Evolutionary conservation across 2,888 invertebrate genomes (phyloP).

Genomic region (Agrochola litura): DNA sequence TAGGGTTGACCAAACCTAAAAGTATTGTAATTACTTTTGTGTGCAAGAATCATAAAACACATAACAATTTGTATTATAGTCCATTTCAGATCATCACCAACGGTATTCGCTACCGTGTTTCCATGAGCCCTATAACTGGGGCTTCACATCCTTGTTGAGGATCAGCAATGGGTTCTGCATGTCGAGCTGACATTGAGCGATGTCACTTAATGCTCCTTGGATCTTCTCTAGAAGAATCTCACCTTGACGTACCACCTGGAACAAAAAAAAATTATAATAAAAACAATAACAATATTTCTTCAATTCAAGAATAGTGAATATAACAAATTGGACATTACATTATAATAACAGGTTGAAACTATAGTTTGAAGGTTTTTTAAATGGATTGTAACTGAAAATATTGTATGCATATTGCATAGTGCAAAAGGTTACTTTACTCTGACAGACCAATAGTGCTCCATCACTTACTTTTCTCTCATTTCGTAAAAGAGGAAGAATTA

Average conservation of each 20-base stretch:
- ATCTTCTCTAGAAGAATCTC: slow-evolving; percentile 96
- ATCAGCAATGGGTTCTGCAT: slow-evolving; percentile 93
- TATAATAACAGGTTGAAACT: not conserved
- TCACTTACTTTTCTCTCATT: not conserved
- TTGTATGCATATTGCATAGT: too few species aligned
- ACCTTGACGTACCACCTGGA: slow-evolving; percentile 95
- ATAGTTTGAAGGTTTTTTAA: too few species aligned
- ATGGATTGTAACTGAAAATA: too few species aligned
- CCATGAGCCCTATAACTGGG: slow-evolving; percentile 82
- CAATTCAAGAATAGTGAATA: not conserved
- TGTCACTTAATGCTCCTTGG: slow-evolving; percentile 97
- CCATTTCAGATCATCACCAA: slow-evolving; percentile 49
- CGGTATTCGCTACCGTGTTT: slow-evolving; percentile 63
- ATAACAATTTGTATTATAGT: slow-evolving; percentile 18
- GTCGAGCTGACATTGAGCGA: slow-evolving; percentile 97
- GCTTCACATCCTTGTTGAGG: slow-evolving; percentile 84
- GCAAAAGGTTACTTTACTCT: too few species aligned
- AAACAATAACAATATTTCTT: too few species aligned
- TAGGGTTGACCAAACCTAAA: not conserved
- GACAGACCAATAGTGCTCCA: not conserved
- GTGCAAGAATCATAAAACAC: not conserved
- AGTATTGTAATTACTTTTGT: slow-evolving; percentile 1
- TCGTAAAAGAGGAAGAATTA: not conserved
- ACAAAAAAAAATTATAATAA: not conserved
- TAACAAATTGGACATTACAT: not conserved